These are phyloP conservation scores for Capreolus pygargus DNA, from an alignment of 2,113 vertebrate species.

Conservation along the genomic window DNA sequence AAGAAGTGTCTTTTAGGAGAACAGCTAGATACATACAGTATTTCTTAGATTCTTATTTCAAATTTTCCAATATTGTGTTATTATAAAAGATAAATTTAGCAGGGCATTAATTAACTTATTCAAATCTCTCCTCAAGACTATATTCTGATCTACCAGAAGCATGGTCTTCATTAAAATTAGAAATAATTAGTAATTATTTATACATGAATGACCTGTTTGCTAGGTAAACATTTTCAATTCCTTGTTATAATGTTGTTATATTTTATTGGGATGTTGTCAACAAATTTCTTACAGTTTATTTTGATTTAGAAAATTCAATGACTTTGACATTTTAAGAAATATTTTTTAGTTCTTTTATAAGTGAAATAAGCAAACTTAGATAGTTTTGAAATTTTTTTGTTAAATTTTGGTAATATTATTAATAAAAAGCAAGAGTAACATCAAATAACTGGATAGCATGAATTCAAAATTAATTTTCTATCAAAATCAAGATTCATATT, in stretches of 20 bases:
- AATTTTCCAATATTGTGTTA: neutral
- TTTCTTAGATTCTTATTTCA: conserved; percentile 27
- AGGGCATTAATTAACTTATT: neutral
- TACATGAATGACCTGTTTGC: neutral
- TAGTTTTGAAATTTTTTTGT: neutral
- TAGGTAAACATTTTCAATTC: neutral
- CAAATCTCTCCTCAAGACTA: neutral
- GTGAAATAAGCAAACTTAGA: neutral
- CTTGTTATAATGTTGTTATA: neutral
- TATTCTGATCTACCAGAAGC: neutral
- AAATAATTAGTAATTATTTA: conserved; percentile 4
- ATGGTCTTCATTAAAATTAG: neutral
- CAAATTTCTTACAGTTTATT: neutral
- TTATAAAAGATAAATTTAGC: neutral
- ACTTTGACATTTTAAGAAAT: neutral
- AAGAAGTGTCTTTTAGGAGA: neutral
- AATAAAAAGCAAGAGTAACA: neutral
- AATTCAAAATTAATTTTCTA: conserved; percentile 1
- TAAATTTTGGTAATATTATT: neutral
- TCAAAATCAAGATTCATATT: neutral
- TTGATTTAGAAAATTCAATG: neutral
- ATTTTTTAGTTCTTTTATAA: neutral
- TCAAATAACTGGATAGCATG: neutral
- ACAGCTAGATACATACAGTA: neutral
- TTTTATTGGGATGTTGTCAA: neutral